A percentile compares a stretch with the other conserved stretches of the same genome.
Conservation (phyloP, 2,888 invertebrate genomes). For the Sarcophaga variegata region DNA sequence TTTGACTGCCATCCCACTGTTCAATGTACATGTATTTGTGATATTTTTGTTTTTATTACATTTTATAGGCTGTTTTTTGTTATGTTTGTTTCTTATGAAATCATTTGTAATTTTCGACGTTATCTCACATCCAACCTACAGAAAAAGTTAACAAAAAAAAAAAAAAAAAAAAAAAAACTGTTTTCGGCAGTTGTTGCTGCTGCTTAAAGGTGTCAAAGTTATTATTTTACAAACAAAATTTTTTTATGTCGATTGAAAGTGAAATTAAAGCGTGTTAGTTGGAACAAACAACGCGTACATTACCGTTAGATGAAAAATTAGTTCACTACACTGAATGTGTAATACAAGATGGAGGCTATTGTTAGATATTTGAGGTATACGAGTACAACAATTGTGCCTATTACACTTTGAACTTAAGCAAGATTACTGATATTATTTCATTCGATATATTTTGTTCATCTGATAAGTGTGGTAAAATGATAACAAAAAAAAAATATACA, state of each 20-base stretch:
- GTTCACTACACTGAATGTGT: neutral
- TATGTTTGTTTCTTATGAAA: constrained; percentile 2
- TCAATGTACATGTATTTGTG: neutral
- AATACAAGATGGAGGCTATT: no score
- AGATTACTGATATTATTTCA: no score
- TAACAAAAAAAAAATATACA: no score
- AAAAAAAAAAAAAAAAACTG: neutral
- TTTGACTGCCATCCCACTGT: no score
- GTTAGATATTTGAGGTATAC: no score
- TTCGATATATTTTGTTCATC: no score
- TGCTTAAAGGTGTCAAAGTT: constrained; percentile 35
- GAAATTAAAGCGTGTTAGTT: constrained; percentile 37
- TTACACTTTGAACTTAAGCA: no score
- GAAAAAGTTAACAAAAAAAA: neutral
- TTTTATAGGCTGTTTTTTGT: constrained; percentile 8
- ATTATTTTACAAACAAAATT: constrained; percentile 13
- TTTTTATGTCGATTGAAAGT: constrained; percentile 46
- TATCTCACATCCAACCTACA: constrained; percentile 33
- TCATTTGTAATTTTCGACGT: constrained; percentile 20
- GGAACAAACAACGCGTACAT: neutral
- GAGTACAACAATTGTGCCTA: no score
- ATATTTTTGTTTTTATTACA: neutral
- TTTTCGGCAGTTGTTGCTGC: constrained; percentile 8
- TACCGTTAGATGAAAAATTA: constrained; percentile 1
- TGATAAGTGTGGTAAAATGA: no score